Evolutionary conservation across 2,888 invertebrate species (phyloP).

Genomic region (Drosophila anomalata): DNA sequence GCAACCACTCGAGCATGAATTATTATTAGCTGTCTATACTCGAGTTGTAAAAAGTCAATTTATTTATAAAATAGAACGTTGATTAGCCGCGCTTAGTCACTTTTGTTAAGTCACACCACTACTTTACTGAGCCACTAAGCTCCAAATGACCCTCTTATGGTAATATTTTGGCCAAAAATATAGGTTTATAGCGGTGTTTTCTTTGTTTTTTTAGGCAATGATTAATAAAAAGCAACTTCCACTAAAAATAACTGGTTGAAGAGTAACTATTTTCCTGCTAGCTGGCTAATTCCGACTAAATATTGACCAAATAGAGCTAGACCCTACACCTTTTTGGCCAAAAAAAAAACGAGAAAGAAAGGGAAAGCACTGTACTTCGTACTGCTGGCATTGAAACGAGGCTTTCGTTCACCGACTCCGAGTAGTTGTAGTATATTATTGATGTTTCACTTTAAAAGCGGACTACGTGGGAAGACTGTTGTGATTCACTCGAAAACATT

Average conservation of each 20-base stretch:
- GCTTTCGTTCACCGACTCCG: too few species aligned
- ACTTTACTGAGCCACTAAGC: neutral
- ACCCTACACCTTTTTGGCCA: neutral
- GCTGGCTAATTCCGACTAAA: too few species aligned
- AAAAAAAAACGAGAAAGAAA: neutral
- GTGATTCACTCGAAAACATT: constrained; percentile 33
- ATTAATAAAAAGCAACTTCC: neutral
- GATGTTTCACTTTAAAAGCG: constrained; percentile 7
- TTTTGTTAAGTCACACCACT: neutral
- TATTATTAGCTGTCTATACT: neutral
- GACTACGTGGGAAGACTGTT: constrained; percentile 8
- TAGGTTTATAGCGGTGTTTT: neutral
- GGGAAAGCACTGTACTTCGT: constrained; percentile 6
- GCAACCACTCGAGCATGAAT: constrained; percentile 9
- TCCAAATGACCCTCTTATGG: constrained; percentile 13
- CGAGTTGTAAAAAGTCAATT: neutral
- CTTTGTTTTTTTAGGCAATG: neutral
- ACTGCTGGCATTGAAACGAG: constrained; percentile 11
- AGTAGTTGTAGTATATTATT: constrained; percentile 4
- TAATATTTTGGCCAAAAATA: neutral
- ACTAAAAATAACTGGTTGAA: neutral
- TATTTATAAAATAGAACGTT: constrained; percentile 4
- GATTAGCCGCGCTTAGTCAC: constrained; percentile 31
- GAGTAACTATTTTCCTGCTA: neutral
- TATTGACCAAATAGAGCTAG: constrained; percentile 1